Conservation (phyloP, 1,140 invertebrate species). For the Drosophila nikananu region DNA sequence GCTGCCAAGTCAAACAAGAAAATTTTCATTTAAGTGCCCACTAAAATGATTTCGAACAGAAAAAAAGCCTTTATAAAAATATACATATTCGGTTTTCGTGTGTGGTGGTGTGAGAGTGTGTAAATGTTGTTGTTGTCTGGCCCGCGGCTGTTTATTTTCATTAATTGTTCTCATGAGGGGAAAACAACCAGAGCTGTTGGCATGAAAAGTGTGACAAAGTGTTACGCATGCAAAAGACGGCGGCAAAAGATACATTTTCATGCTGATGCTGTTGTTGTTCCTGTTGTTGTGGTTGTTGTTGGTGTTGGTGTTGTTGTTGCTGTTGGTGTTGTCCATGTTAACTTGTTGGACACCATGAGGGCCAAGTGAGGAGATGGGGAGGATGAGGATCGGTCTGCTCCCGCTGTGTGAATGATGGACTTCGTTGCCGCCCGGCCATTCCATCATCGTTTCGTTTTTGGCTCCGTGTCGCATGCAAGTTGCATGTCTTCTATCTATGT, state of each 20-base stretch:
- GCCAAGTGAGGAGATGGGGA: slow-evolving; percentile 4
- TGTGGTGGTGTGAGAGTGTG: neutral
- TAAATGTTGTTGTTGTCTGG: slow-evolving; percentile 51
- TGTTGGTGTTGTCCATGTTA: slow-evolving; percentile 56
- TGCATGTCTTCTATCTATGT: slow-evolving; percentile 79
- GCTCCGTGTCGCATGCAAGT: slow-evolving; percentile 66
- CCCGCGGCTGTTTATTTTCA: slow-evolving; percentile 83
- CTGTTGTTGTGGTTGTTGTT: slow-evolving; percentile 38
- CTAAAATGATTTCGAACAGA: slow-evolving; percentile 78
- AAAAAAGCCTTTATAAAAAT: slow-evolving; percentile 72
- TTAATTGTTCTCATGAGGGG: slow-evolving; percentile 80
- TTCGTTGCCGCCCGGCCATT: slow-evolving; percentile 73
- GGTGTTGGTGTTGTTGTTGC: slow-evolving; percentile 38
- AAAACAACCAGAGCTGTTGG: slow-evolving; percentile 69
- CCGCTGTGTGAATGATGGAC: slow-evolving; percentile 82
- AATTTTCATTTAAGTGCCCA: slow-evolving; percentile 71
- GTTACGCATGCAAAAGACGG: slow-evolving; percentile 79
- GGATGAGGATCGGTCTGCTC: slow-evolving; percentile 42
- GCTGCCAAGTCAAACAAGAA: slow-evolving; percentile 56
- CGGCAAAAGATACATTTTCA: slow-evolving; percentile 79
- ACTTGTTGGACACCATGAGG: slow-evolving; percentile 61
- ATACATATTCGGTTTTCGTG: slow-evolving; percentile 33
- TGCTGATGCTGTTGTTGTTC: slow-evolving; percentile 32
- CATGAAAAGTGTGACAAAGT: slow-evolving; percentile 84
- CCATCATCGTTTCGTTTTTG: slow-evolving; percentile 46